Conservation (phyloP, 2,113 vertebrate species). For the Trematomus loennbergii region DNA sequence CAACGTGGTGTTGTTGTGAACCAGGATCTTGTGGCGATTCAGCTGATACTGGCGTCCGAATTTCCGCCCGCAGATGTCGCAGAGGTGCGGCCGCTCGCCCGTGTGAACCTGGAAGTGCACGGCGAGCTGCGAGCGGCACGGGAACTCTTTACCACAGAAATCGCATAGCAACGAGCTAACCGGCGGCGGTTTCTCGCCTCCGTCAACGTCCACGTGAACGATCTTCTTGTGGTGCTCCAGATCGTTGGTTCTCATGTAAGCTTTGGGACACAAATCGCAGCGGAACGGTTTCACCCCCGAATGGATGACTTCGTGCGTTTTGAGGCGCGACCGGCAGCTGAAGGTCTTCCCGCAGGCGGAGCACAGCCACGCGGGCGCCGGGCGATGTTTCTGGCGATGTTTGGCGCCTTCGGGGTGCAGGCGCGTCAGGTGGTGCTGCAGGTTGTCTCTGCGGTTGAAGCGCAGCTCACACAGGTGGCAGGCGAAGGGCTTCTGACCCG, state of each 20-base stretch:
- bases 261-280: constrained; percentile 74
- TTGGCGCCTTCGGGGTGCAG: constrained; percentile 59
- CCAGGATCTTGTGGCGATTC: constrained; percentile 64
- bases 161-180: constrained; percentile 68
- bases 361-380: constrained; percentile 62
- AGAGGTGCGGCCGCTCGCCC: constrained; percentile 74
- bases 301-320: constrained; percentile 73
- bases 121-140: constrained; percentile 68
- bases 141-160: constrained; percentile 73
- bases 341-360: constrained; percentile 74
- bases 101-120: constrained; percentile 71
- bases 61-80: constrained; percentile 75
- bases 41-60: constrained; percentile 72
- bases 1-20: constrained; percentile 34
- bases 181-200: not conserved
- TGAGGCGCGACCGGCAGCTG: constrained; percentile 68
- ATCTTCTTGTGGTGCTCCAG: constrained; percentile 71
- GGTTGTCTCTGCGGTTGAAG: constrained; percentile 77
- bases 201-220: constrained; percentile 46
- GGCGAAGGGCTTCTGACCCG: constrained; percentile 67
- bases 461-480: constrained; percentile 70
- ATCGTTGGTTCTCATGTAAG: constrained; percentile 77
- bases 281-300: constrained; percentile 69
- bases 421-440: constrained; percentile 68
- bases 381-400: constrained; percentile 39